Evolutionary conservation across 2,888 invertebrate genomes (phyloP).

Genomic region (Cheilosia variabilis): DNA sequence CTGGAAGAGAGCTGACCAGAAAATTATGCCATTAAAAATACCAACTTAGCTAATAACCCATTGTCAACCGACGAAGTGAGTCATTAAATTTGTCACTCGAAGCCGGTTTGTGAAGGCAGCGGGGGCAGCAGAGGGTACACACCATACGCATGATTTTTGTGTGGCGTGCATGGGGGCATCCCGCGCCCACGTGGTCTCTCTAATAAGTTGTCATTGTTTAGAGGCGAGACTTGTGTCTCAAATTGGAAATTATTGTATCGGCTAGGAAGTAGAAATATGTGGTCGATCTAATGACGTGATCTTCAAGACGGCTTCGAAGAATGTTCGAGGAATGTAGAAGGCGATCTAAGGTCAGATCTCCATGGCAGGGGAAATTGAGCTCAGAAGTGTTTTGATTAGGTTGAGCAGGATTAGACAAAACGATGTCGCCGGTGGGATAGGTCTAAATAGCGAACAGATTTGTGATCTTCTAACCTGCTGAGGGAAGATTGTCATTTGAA

Average conservation of each 20-base stretch:
- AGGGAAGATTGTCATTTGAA: no score
- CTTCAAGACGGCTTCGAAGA: no score
- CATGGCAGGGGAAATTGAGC: no score
- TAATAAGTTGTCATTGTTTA: constrained; percentile 44
- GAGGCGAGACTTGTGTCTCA: constrained; percentile 21
- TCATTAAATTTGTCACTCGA: constrained; percentile 67
- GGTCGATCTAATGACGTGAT: no score
- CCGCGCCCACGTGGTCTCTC: constrained; percentile 36
- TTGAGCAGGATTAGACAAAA: no score
- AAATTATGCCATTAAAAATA: constrained; percentile 72
- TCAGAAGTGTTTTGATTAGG: no score
- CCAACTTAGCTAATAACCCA: constrained; percentile 72
- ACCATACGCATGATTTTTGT: neutral
- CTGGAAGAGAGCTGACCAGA: constrained; percentile 67
- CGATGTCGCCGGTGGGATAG: no score
- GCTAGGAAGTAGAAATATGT: neutral
- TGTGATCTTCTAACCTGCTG: no score
- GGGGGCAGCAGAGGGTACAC: neutral
- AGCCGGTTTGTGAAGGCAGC: constrained; percentile 46
- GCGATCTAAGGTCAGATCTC: no score
- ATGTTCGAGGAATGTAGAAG: no score
- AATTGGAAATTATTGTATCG: constrained; percentile 11
- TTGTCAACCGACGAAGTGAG: constrained; percentile 68
- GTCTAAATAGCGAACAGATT: no score
- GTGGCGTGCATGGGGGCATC: constrained; percentile 23